Conservation (phyloP, 2,888 invertebrate species). For the Synanthedon tipuliformis region DNA sequence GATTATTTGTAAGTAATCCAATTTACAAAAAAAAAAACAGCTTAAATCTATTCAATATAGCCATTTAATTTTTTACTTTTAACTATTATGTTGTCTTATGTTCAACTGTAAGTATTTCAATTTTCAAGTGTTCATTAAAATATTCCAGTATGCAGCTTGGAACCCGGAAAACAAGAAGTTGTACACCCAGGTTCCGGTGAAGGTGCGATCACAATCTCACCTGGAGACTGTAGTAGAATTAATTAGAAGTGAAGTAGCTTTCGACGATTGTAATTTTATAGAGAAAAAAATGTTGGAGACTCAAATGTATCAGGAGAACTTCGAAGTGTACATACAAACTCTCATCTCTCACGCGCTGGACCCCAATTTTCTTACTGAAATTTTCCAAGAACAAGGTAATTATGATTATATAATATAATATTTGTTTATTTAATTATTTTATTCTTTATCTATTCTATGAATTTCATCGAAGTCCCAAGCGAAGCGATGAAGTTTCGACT, state of each 20-base stretch:
- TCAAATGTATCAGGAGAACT: slow-evolving; percentile 84
- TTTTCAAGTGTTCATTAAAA: slow-evolving; percentile 1
- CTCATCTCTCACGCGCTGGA: slow-evolving; percentile 91
- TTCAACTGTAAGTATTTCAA: slow-evolving; percentile 3
- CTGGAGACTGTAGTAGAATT: slow-evolving; percentile 85
- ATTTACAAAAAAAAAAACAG: too few species aligned
- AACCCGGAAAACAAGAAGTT: slow-evolving; percentile 83
- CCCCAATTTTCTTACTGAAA: slow-evolving; percentile 89
- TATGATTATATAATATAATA: too few species aligned
- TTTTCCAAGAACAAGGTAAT: slow-evolving; percentile 88
- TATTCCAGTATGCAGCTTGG: slow-evolving; percentile 83
- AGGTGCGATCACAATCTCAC: slow-evolving; percentile 79
- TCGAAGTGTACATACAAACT: slow-evolving; percentile 92
- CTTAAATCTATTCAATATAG: too few species aligned
- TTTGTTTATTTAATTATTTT: too few species aligned
- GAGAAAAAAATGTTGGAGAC: slow-evolving; percentile 82
- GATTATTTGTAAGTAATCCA: too few species aligned
- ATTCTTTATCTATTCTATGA: too few species aligned
- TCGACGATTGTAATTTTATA: slow-evolving; percentile 78
- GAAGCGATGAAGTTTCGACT: too few species aligned
- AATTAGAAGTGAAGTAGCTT: slow-evolving; percentile 77
- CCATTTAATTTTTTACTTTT: too few species aligned
- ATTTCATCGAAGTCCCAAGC: not conserved
- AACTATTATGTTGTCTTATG: slow-evolving; percentile 3
- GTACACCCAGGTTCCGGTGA: slow-evolving; percentile 83